These are phyloP conservation scores for Cantharis flavilabris DNA, from an alignment of 2,888 invertebrate genomes.

Conservation along the genomic window DNA sequence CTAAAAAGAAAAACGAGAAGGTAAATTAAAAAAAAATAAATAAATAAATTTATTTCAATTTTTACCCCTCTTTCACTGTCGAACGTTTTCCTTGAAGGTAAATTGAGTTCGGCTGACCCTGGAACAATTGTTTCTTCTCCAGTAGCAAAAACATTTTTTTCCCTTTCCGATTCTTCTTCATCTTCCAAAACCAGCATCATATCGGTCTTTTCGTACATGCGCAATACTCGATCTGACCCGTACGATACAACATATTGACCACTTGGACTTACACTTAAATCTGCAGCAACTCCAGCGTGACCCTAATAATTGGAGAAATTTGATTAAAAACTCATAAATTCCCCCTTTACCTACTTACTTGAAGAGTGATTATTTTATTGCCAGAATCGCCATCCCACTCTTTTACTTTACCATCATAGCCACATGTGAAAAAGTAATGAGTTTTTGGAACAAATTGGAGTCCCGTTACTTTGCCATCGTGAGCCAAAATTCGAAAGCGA, in stretches of 20 bases:
- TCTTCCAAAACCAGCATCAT: constrained; percentile 94
- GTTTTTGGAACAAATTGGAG: constrained; percentile 88
- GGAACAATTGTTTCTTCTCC: constrained; percentile 73
- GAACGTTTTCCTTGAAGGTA: constrained; percentile 87
- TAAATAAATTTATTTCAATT: constrained; percentile 43
- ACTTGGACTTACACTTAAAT: constrained; percentile 77
- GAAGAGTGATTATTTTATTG: constrained; percentile 85
- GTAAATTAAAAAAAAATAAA: not conserved
- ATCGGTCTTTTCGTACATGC: constrained; percentile 83
- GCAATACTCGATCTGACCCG: constrained; percentile 85
- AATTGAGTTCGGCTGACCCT: constrained; percentile 69
- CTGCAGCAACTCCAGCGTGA: constrained; percentile 81
- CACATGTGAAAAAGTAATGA: constrained; percentile 91
- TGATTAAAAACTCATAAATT: not conserved
- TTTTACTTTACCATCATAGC: constrained; percentile 92
- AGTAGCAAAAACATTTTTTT: constrained; percentile 74
- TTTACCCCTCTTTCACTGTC: constrained; percentile 86
- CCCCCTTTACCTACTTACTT: constrained; percentile 60
- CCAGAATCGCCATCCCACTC: constrained; percentile 97
- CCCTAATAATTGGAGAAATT: constrained; percentile 61
- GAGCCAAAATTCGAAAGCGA: constrained; percentile 92
- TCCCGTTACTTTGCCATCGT: constrained; percentile 92
- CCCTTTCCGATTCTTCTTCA: constrained; percentile 83
- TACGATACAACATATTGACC: constrained; percentile 79
- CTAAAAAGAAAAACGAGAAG: constrained; percentile 45